Base-by-base conservation (phyloP, 2,888 invertebrate species). In the Lasioglossum malachurum region DNA sequence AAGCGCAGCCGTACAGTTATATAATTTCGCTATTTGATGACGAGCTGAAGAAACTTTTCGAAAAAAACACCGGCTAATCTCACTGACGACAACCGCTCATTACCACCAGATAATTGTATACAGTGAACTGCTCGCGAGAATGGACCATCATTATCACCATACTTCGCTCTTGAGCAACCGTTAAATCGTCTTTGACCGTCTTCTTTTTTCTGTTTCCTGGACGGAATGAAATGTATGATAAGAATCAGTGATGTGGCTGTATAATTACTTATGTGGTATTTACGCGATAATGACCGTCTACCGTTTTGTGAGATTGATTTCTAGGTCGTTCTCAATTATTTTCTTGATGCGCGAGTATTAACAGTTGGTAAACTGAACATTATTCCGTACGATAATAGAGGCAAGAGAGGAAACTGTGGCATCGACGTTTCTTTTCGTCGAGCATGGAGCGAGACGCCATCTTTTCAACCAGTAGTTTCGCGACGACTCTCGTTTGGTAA, bases 91-190 rank as follows among this genome's bases (percentile, higher is more conserved):
- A 92, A 92, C 92, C 91, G 82, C 84, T 80, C 71, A 93, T 93
- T 93, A 93, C 82, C 75, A 87, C 64, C 83, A 64, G 83, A 88
- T 93, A 92, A 93, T 93, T 93, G 82, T 88, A 82, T 85, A 89
- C 79, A 88, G 90, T 86, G 83, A 87, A 85, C 89, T 91, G 89
- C 90, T 90, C 89, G 84, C 88, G 77, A 88, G 88, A 89, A 87
- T 79, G 78, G 41, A 80, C 88, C 85, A 76, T 92, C 82, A 92
- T 93, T 92, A 92, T 91, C 88, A 87, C 87, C 88, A 83, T 80
- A 80, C 14, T 53, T 8, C 27, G 49, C 71, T 81, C 49, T 84
- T 76, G 79, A 74, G 49, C 67, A 80, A 86, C 67, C n/a, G 53
- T 75, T 84, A 78, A 83, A 57, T 38, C 44, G 67, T 69, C 72